phyloP scores from a whole-genome alignment of 2,888 invertebrate genomes.

The Thera britannica region DNA sequence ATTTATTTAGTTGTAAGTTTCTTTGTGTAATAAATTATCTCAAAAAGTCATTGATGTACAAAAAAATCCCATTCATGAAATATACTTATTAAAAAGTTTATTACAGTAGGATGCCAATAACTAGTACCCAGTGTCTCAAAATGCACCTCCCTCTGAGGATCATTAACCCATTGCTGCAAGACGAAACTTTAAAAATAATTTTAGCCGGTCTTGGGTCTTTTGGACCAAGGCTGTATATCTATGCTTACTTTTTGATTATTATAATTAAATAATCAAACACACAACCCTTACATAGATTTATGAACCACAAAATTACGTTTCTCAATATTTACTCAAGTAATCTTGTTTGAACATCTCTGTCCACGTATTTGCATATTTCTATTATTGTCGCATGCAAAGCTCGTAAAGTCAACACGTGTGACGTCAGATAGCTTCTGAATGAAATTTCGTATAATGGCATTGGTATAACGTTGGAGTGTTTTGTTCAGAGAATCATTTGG shows the following conservation, averaged over 20 bases:
- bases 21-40: no score
- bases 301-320: constrained; percentile 41
- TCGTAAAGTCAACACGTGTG: constrained; percentile 66
- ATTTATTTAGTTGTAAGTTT: no score
- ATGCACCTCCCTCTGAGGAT: no score
- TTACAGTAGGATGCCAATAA: no score
- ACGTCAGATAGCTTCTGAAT: constrained; percentile 55
- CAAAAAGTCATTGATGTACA: no score
- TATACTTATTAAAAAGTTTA: no score
- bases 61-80: no score
- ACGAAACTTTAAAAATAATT: no score
- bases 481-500: constrained; percentile 13
- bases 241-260: neutral
- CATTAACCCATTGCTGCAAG: no score
- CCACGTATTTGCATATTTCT: constrained; percentile 77
- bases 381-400: constrained; percentile 62
- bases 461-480: constrained; percentile 42
- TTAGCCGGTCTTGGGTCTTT: neutral
- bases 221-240: neutral
- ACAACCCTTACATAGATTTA: constrained; percentile 23
- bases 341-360: constrained; percentile 70
- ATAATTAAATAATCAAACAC: constrained; percentile 12
- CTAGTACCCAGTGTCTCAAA: no score
- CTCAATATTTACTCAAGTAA: constrained; percentile 65
- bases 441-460: constrained; percentile 56